Base-by-base conservation (phyloP, 1,140 invertebrate genomes). In the Cydia splendana region DNA sequence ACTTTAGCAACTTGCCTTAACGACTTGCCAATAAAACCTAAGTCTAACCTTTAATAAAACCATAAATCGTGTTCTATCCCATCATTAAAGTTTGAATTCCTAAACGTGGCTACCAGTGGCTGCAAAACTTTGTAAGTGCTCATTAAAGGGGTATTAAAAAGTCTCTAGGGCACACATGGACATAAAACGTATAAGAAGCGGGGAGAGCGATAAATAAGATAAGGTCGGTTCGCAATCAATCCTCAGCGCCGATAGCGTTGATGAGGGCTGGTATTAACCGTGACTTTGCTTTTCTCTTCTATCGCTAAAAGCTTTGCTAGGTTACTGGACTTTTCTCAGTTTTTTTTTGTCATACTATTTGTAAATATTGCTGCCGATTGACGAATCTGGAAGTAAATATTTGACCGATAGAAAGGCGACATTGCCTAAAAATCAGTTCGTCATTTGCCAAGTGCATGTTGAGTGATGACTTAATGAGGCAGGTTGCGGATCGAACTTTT, bases 201-300 rank as follows among this genome's bases (percentile, higher is more conserved):
- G n/a, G 9, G 15, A 18, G 6, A 6, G 30, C 34, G 13, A 42
- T 71, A 71, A 71, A 71, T 71, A 71, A 71, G 67, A 71, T 71
- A 71, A 71, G 67, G 34, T n/a, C 30, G 34, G 67, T 71, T 71
- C n/a, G 67, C 38, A 71, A 71, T 71, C 67, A 71, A 71, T 71
- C 67, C 34, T 34, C 20, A 18, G 7, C 51, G 15, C n/a, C 7
- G 67, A 71, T 71, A 71, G 30, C 38, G 67, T 71, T 71, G 67
- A 71, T 71, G 67, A 20, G 67, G 67, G 67, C 65, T 42, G 28
- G 67, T 18, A 71, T 42, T 71, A 18, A 45, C 67, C 4, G 38
- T 71, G 57, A 62, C 57, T 62, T 62, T 62, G 57, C 57, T 62
- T 12, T 62, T 71, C 34, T 71, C 2, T 71, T 15, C 67, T n/a